A percentile compares a stretch with the other conserved stretches of the same genome.
phyloP scores from a whole-genome alignment of 2,797 vertebrate species.

The Trichosurus vulpecula region DNA sequence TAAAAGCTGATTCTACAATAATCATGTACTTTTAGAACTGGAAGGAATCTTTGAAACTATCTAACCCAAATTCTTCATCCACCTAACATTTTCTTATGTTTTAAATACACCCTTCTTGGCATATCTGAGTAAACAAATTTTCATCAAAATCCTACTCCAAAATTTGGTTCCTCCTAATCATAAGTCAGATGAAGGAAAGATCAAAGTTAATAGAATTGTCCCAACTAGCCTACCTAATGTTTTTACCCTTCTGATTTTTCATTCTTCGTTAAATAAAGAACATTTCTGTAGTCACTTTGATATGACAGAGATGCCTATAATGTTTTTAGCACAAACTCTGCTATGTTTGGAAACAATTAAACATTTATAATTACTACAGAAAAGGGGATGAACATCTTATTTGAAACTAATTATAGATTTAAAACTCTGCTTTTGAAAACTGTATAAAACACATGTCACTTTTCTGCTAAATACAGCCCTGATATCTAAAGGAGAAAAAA shows the following conservation, averaged over 20 bases:
- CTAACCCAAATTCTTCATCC: background rate
- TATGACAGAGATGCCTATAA: background rate
- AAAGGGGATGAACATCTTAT: background rate
- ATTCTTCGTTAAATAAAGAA: background rate
- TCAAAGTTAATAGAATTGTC: background rate
- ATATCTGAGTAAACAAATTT: background rate
- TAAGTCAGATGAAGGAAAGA: background rate
- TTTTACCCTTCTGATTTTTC: background rate
- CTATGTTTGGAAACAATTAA: slow-evolving; percentile 21
- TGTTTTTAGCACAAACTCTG: background rate
- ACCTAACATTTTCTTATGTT: background rate
- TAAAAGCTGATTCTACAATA: background rate
- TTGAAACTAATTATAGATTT: slow-evolving; percentile 51
- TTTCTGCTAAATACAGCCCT: slow-evolving; percentile 37
- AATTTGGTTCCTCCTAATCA: background rate
- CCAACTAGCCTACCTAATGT: background rate
- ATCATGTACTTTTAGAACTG: background rate
- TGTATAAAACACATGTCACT: slow-evolving; percentile 43
- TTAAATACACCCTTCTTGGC: background rate
- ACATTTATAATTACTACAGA: slow-evolving; percentile 43
- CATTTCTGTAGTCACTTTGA: background rate
- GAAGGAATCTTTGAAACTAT: background rate
- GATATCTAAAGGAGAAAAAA: slow-evolving; percentile 58
- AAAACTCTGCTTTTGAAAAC: slow-evolving; percentile 49
- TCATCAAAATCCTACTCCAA: background rate